phyloP scores from a whole-genome alignment of 2,888 invertebrate genomes.

The Zootermopsis nevadensis region DNA sequence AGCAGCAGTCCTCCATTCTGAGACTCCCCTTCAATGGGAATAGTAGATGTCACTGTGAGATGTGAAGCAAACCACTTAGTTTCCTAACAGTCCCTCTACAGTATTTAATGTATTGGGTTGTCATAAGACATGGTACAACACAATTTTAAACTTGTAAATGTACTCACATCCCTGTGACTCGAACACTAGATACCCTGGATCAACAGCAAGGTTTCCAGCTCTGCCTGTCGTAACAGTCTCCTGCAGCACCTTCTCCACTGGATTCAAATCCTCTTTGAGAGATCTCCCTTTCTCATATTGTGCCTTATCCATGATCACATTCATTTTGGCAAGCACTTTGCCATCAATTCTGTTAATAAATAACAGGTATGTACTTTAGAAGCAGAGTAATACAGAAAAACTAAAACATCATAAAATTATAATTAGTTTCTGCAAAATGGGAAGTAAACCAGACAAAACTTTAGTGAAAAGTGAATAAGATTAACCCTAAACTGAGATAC shows the following conservation, averaged over 20 bases:
- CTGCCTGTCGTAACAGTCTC: conserved; percentile 78
- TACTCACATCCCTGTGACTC: conserved; percentile 77
- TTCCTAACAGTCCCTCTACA: too few species aligned
- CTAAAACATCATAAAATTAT: neutral
- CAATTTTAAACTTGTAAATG: too few species aligned
- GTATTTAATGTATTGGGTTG: too few species aligned
- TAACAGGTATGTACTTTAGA: neutral
- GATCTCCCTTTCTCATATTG: conserved; percentile 71
- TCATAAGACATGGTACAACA: too few species aligned
- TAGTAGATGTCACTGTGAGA: conserved; percentile 66
- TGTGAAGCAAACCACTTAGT: neutral
- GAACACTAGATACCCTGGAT: conserved; percentile 83
- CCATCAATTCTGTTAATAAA: conserved; percentile 66
- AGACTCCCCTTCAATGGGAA: conserved; percentile 59
- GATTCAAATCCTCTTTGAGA: conserved; percentile 58
- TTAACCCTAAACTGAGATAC: too few species aligned
- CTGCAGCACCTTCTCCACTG: conserved; percentile 70
- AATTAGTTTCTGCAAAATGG: neutral
- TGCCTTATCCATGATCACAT: conserved; percentile 79
- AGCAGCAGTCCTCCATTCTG: conserved; percentile 57
- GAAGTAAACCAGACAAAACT: neutral
- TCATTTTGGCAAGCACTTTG: conserved; percentile 80
- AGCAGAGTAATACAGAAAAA: neutral
- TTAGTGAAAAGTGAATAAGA: too few species aligned
- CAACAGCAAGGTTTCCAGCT: conserved; percentile 83